These are phyloP conservation scores for Abrostola tripartita DNA, from an alignment of 2,888 invertebrate genomes.

Conservation along the genomic window DNA sequence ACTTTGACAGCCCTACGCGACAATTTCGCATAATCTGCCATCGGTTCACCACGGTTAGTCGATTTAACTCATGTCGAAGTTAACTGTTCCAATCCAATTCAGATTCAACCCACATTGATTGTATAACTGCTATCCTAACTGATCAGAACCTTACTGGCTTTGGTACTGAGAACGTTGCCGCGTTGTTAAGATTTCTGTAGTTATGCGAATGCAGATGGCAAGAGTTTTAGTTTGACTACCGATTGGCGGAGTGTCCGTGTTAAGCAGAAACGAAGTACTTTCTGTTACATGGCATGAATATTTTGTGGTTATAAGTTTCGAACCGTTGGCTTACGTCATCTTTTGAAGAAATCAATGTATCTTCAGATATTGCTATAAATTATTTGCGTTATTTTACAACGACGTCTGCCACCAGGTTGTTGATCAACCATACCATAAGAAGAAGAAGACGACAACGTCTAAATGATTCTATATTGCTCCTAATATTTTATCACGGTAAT, in stretches of 20 bases:
- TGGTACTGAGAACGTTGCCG: not conserved
- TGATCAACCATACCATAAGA: too few species aligned
- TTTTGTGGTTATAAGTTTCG: too few species aligned
- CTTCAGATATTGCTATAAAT: too few species aligned
- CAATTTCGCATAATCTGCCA: slow-evolving; percentile 11
- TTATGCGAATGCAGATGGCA: not conserved
- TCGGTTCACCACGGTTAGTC: not conserved
- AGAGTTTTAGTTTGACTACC: not conserved
- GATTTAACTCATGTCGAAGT: slow-evolving; percentile 13
- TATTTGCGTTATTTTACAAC: too few species aligned
- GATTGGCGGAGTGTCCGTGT: not conserved
- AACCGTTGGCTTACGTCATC: too few species aligned
- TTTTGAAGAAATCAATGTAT: too few species aligned
- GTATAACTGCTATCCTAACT: not conserved
- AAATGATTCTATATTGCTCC: too few species aligned
- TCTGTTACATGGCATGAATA: too few species aligned
- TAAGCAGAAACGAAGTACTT: not conserved
- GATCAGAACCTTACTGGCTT: not conserved
- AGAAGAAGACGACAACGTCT: too few species aligned
- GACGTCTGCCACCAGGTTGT: too few species aligned
- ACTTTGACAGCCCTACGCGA: slow-evolving; percentile 6
- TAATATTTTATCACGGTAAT: too few species aligned
- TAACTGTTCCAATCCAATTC: slow-evolving; percentile 17
- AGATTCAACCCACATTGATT: slow-evolving; percentile 1
- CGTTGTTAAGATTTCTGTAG: not conserved